Percentiles rank a stretch among this genome's conserved stretches.
Evolutionary conservation across 2,113 vertebrate genomes (phyloP).

Genomic region (Zeus faber): DNA sequence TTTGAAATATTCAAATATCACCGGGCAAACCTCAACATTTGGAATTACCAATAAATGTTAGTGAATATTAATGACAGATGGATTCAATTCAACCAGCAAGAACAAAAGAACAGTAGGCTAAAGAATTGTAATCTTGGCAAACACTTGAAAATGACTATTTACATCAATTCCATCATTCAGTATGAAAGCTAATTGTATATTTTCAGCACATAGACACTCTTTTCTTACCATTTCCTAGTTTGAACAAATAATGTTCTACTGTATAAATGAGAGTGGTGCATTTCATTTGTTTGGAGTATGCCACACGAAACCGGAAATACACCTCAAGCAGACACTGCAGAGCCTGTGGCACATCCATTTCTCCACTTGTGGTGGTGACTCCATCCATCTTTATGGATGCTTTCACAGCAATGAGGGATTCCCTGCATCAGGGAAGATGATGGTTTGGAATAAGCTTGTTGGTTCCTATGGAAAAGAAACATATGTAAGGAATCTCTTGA

Average conservation of each 20-base stretch:
- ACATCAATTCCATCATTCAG: constrained; percentile 4
- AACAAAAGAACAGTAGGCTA: background rate
- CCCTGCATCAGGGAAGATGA: background rate
- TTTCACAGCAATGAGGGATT: constrained; percentile 7
- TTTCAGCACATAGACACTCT: background rate
- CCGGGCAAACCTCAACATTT: too few relatives aligned
- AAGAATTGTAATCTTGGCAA: background rate
- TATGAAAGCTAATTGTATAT: constrained; percentile 2
- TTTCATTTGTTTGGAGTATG: background rate
- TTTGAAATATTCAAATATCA: background rate
- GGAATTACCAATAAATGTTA: too few relatives aligned
- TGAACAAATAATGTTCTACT: background rate
- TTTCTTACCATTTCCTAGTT: constrained; percentile 1
- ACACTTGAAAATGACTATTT: constrained; percentile 4
- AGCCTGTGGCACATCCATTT: constrained; percentile 14
- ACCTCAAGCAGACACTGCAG: constrained; percentile 9
- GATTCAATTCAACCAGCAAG: constrained; percentile 1
- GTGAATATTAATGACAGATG: too few relatives aligned
- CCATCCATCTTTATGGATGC: constrained; percentile 8
- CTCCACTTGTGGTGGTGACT: background rate
- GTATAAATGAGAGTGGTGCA: constrained; percentile 2
- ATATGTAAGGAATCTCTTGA: constrained; percentile 6
- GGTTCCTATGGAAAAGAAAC: constrained; percentile 10
- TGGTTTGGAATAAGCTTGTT: constrained; percentile 1
- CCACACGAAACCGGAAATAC: constrained; percentile 5